Evolutionary conservation across 1,140 invertebrate species (phyloP).

Genomic region (Dendrolimus kikuchii): DNA sequence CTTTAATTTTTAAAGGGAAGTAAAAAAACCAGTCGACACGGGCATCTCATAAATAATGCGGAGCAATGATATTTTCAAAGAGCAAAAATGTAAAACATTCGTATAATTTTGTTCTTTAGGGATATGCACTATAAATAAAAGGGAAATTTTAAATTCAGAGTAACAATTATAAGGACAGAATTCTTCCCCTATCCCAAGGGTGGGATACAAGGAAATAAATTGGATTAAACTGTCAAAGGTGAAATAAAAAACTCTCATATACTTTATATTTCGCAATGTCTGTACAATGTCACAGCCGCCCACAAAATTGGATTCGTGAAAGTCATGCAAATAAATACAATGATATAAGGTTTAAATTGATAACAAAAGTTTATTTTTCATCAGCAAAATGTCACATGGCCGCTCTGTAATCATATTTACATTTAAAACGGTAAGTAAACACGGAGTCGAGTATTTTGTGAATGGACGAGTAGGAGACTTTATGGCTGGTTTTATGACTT

Average conservation of each 20-base stretch:
- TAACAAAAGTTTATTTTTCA: constrained; percentile 8
- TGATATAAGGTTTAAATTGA: constrained; percentile 9
- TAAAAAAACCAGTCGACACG: too few relatives aligned
- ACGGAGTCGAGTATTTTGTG: constrained; percentile 48
- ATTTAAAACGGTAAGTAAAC: constrained; percentile 65
- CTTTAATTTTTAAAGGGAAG: too few relatives aligned
- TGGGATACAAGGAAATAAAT: constrained; percentile 62
- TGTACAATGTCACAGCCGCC: constrained; percentile 32
- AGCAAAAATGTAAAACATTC: not conserved
- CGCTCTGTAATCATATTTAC: constrained; percentile 46
- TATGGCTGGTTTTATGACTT: constrained; percentile 65
- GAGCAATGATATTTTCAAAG: not conserved
- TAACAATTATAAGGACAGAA: constrained; percentile 62
- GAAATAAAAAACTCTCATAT: constrained; percentile 63
- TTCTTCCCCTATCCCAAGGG: constrained; percentile 55
- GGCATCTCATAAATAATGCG: too few relatives aligned
- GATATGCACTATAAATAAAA: constrained; percentile 23
- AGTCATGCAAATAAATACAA: constrained; percentile 5
- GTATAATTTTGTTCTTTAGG: constrained; percentile 16
- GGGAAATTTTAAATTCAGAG: constrained; percentile 52
- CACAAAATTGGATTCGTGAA: not conserved
- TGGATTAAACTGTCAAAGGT: constrained; percentile 72
- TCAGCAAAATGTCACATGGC: constrained; percentile 9
- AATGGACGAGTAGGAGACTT: constrained; percentile 54
- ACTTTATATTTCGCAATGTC: constrained; percentile 50